Evolutionary conservation across 2,888 invertebrate species (phyloP), one percentile per base, ranked within the genome.

Genomic region (Leptinotarsa peninsularis): DNA sequence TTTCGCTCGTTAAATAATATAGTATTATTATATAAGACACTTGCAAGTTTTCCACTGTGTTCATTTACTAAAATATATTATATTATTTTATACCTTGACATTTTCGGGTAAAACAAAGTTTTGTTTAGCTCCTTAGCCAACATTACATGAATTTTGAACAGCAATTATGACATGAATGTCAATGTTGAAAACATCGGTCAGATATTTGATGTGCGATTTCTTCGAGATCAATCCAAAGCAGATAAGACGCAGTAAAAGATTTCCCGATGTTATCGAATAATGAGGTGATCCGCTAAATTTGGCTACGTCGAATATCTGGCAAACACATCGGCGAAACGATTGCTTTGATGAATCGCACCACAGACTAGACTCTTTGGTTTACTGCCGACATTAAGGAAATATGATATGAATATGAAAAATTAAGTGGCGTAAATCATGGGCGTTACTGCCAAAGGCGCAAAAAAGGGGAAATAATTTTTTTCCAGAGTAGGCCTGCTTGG

Each of bases 281-380:
- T 15, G 58, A 58, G 33, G 33, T 33, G 10, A 10, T 10, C 33
- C 33, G 33, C 7, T 58, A 63, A 15, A 27, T 43, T 43, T 63
- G 63, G 63, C 63, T 33, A 63, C 63, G n/a, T 18, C 33, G 33
- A n/a, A n/a, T 33, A 63, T 63, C 33, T 63, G 43, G n/a, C 43
- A 63, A 63, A 4, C 15, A 63, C 63, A 63, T 63, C 18, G n/a
- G 18, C 7, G 18, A 63, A n/a, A 63, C 13, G 43, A 33, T 63
- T n/a, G 63, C 63, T 10, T 63, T 63, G 63, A 63, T 63, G 18
- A 43, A 43, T 63, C n/a, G 2, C 43, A 3, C 63, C 63, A 63
- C 33, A 63, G 7, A 33, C 33, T 63, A 15, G 18, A 33, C 10
- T 27, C 63, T 63, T 63, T 63, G 21, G 63, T 63, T 63, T 63